Base-by-base conservation (phyloP, 2,888 invertebrate species). In the Zhengitettix transpicula region DNA sequence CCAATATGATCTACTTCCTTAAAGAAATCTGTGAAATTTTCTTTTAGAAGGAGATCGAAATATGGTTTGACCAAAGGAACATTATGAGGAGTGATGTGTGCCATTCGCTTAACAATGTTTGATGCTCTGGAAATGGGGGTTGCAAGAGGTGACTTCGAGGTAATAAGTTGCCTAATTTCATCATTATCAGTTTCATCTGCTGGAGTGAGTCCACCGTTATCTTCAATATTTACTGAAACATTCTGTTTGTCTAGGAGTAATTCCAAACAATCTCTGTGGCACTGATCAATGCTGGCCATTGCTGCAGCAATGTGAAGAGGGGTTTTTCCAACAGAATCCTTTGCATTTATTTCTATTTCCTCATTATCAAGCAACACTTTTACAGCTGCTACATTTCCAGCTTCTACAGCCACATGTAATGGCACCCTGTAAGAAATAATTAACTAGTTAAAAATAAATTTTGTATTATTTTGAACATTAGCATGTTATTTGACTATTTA, bases 191-290 rank as follows among this genome's bases (percentile, higher is more conserved):
- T 55, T 42, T 55, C 55, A 10, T 58, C 53, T 15, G 54, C 10
- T 40, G 59, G 51, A 16, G 59, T 56, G 10, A 55, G 15, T 28
- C 59, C 59, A 55, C 52, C 42, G 12, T 47, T 52, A 17, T 59
- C 55, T 9, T 16, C n/a, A 12, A 42, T 56, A 17, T 59, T 56
- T 28, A 58, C 15, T 9, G 54, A 40, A 15, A 56, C 42, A 9
- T 42, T 12, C 11, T 40, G 17, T 9, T 53, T 40, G 12, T 40
- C 14, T 40, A 58, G 51, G 9, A 58, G 54, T 10, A 53, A 14
- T 12, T 16, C 9, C 16, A 58, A 10, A 47, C 58, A 56, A 9
- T 40, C 58, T 17, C 10, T 40, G n/a, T 57, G 14, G 10, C 28
- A 10, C 14, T 42, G 14, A 15, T 42, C 57, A 9, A 42, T 17